Evolutionary conservation across 23 tunicate species (phyloP).

Genomic region (Diplosoma virens): DNA sequence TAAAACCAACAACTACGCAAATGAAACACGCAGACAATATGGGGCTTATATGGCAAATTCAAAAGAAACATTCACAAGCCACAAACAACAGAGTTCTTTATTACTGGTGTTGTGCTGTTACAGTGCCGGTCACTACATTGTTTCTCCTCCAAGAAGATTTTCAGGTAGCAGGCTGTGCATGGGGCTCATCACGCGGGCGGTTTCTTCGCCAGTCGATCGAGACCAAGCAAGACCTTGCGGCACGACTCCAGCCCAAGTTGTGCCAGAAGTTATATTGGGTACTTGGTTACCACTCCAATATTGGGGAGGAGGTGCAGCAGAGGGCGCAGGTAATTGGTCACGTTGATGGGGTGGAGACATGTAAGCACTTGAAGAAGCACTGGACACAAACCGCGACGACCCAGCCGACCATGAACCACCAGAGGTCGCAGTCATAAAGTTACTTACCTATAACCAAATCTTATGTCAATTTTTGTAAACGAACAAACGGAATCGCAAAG

Average conservation of each 20-base stretch:
- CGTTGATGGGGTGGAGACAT: constrained; percentile 31
- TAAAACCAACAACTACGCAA: not conserved
- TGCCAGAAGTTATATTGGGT: constrained; percentile 29
- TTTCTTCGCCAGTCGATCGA: constrained; percentile 49
- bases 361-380: constrained; percentile 39
- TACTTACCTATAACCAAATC: constrained; percentile 31
- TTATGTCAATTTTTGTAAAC: not conserved
- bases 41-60: not conserved
- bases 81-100: not conserved
- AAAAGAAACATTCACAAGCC: not conserved
- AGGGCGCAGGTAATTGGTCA: not conserved
- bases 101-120: constrained; percentile 1
- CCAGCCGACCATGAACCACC: constrained; percentile 39
- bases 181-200: constrained; percentile 73
- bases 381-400: constrained; percentile 14
- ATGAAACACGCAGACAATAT: not conserved
- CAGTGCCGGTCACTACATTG: constrained; percentile 38
- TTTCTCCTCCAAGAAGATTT: constrained; percentile 82
- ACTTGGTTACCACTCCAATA: constrained; percentile 21
- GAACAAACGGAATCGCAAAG: not conserved
- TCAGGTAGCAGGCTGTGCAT: constrained; percentile 78
- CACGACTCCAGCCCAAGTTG: constrained; percentile 17
- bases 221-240: constrained; percentile 57
- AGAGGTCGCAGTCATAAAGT: constrained; percentile 56
- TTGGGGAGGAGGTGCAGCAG: constrained; percentile 11